Conservation (phyloP, 1,140 invertebrate species). For the Condylostylus longicornis region DNA sequence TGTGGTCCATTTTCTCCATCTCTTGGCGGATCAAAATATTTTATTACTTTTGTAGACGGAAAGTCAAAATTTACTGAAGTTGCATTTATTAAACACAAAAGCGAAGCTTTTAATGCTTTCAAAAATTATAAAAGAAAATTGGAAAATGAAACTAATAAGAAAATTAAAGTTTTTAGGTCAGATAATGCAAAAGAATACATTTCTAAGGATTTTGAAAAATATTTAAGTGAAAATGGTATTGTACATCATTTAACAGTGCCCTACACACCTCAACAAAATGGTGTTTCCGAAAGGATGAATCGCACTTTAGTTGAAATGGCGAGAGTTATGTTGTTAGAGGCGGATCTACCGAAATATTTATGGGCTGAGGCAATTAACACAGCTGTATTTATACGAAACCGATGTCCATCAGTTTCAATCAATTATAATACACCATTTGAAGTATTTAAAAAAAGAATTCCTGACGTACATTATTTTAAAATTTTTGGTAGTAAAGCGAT, state of each 20-base stretch:
- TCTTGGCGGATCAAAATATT: slow-evolving; percentile 24
- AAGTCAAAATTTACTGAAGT: no score
- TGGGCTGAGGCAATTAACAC: slow-evolving; percentile 35
- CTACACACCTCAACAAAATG: slow-evolving; percentile 32
- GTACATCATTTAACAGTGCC: no score
- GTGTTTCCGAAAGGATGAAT: slow-evolving; percentile 19
- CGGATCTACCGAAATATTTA: slow-evolving; percentile 19
- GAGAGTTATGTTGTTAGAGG: slow-evolving; percentile 14
- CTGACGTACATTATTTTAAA: slow-evolving; percentile 17
- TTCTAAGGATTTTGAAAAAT: no score
- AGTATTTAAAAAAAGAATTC: slow-evolving; percentile 7
- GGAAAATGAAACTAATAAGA: no score
- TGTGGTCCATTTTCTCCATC: slow-evolving; percentile 31
- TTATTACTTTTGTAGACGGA: slow-evolving; percentile 33
- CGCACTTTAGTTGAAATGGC: slow-evolving; percentile 9
- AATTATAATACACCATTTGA: slow-evolving; percentile 4
- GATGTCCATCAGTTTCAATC: background rate
- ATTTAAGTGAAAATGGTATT: no score
- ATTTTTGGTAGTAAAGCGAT: slow-evolving; percentile 20
- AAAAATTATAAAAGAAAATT: no score
- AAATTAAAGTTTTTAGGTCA: no score
- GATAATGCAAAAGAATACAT: no score
- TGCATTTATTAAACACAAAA: no score
- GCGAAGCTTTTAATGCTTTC: no score
- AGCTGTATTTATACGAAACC: slow-evolving; percentile 3